Base-by-base conservation (phyloP, 2,888 invertebrate species). In the Branchipolynoe longqiensis region DNA sequence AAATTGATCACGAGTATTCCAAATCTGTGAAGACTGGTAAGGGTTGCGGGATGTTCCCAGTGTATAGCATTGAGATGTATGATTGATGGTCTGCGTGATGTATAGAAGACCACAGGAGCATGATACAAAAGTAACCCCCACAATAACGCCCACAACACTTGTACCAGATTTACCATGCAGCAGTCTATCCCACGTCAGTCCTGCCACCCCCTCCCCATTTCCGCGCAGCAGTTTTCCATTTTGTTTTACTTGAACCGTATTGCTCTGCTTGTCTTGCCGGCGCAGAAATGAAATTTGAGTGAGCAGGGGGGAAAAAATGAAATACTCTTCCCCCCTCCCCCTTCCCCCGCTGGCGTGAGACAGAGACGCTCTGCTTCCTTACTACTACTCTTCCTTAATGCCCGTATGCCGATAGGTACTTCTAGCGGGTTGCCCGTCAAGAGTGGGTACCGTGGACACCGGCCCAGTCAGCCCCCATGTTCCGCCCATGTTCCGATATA, bases 21-120 rank as follows among this genome's bases (percentile, higher is more conserved):
- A 48, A 78, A 78, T 41, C 78, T 41, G 48, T 78, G 28, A 54
- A 48, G 78, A 78, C 78, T 54, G 41, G 78, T 14, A 69, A 78
- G 78, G 78, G 78, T 48, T 78, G n/a, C n/a, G 41, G 78, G 78
- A 78, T 78, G 78, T 48, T 48, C 25, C 28, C 41, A 78, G 78
- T 48, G 48, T 31, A 78, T 48, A 78, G 78, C 54, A 48, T 78
- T 48, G n/a, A 78, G 48, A 48, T 48, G 41, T 25, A 48, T 41
- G 78, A 78, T 78, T 41, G 78, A 41, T 25, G 48, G 78, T 28
- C 25, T 69, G 33, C 38, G 22, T 36, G 1, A 14, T 69, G 69
- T 69, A 33, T 25, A 36, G 69, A 69, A 18, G 14, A 31, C 31
- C 22, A 8, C 69, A 36, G 22, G 33, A 18, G 8, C 62, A 28